Evolutionary conservation across 2,888 invertebrate genomes (phyloP).

Genomic region (Heliothis peltigera): DNA sequence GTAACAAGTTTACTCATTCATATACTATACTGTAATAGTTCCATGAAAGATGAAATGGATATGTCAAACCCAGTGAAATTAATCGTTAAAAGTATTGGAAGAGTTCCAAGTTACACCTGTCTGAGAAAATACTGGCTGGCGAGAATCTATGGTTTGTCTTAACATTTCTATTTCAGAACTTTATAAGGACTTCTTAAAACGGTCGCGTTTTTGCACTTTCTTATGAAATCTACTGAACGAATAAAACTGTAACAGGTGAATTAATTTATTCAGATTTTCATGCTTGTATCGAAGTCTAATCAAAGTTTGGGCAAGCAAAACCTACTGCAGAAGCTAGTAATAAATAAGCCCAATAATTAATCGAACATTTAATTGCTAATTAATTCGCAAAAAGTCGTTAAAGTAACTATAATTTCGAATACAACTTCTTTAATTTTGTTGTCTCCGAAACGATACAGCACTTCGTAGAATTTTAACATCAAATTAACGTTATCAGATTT

Average conservation of each 20-base stretch:
- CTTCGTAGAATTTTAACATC: not conserved
- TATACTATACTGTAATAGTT: too few species aligned
- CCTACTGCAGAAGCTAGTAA: too few species aligned
- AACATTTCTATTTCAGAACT: conserved; percentile 1
- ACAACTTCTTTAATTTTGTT: not conserved
- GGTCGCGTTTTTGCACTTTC: too few species aligned
- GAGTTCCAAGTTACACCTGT: conserved; percentile 43
- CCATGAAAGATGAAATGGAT: conserved; percentile 38
- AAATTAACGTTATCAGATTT: not conserved
- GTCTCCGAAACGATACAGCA: not conserved
- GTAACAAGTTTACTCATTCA: too few species aligned
- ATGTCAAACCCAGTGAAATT: conserved; percentile 33
- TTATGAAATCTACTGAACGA: too few species aligned
- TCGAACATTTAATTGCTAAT: not conserved
- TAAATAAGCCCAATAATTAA: not conserved
- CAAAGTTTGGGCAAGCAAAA: too few species aligned
- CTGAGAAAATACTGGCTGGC: conserved; percentile 7
- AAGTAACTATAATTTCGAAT: not conserved
- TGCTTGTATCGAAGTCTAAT: too few species aligned
- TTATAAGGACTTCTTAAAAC: not conserved
- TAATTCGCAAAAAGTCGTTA: not conserved
- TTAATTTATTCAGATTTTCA: too few species aligned
- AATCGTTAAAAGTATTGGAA: conserved; percentile 30
- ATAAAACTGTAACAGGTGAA: too few species aligned
- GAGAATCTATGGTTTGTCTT: conserved; percentile 21